phyloP scores from a whole-genome alignment of 2,888 invertebrate species.

The Dioctria linearis region DNA sequence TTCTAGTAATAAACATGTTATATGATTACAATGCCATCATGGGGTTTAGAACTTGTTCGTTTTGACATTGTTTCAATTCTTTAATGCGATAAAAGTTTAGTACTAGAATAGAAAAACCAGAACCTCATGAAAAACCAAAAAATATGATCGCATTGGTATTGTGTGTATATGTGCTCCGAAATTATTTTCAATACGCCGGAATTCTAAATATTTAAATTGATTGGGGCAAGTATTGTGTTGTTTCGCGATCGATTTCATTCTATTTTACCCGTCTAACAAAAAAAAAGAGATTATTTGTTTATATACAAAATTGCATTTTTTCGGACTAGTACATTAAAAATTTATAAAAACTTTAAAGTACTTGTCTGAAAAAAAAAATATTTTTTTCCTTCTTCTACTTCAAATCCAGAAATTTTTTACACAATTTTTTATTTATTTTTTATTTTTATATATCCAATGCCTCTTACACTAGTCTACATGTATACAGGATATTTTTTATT shows the following conservation, averaged over 20 bases:
- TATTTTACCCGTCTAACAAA: slow-evolving; percentile 21
- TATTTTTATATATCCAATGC: slow-evolving; percentile 49
- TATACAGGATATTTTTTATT: slow-evolving; percentile 30
- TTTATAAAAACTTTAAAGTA: background rate
- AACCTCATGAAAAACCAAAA: background rate
- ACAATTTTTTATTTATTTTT: background rate
- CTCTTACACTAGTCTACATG: slow-evolving; percentile 46
- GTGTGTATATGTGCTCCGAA: background rate
- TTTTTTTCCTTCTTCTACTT: background rate
- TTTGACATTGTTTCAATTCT: background rate
- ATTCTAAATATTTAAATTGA: slow-evolving; percentile 23
- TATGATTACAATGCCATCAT: too few species aligned
- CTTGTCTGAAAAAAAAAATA: background rate
- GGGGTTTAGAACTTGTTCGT: background rate
- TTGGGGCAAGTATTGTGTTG: background rate
- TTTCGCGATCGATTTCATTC: slow-evolving; percentile 43
- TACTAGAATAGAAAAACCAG: slow-evolving; percentile 17
- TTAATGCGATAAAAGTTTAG: slow-evolving; percentile 1
- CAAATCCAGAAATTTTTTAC: background rate
- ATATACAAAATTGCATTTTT: background rate
- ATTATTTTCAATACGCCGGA: slow-evolving; percentile 47
- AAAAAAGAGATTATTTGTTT: slow-evolving; percentile 31
- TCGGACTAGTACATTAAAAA: background rate
- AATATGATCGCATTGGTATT: slow-evolving; percentile 20
- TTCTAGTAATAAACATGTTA: slow-evolving; percentile 16